phyloP scores from a whole-genome alignment of 2,888 invertebrate species.

The Apamea sordens region DNA sequence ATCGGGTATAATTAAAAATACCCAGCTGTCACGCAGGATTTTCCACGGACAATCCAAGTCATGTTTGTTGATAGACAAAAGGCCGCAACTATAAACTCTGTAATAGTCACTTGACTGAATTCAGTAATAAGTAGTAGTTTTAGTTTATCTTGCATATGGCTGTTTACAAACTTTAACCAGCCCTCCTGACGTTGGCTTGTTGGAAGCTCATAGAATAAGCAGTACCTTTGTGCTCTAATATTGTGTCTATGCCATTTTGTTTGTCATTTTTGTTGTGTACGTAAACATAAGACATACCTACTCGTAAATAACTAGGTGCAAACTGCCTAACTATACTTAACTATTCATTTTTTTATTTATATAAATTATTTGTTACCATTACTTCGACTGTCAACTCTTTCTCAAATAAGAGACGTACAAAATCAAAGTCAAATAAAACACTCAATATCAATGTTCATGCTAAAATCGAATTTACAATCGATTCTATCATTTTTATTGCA shows the following conservation, averaged over 20 bases:
- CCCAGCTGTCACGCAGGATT: neutral
- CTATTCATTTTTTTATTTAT: neutral
- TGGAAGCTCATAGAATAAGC: neutral
- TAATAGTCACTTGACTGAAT: neutral
- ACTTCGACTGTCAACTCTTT: neutral
- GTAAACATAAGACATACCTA: neutral
- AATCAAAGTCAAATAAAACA: neutral
- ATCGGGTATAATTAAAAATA: neutral
- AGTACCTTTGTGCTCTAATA: neutral
- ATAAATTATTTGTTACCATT: neutral
- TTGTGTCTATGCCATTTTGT: neutral
- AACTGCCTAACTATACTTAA: neutral
- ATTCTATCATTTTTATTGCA: slow-evolving; percentile 7
- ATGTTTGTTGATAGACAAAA: neutral
- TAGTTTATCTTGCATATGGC: neutral
- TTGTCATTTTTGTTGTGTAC: neutral
- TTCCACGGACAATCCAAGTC: neutral
- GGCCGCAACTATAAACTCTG: neutral
- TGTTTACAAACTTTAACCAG: neutral
- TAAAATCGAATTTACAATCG: slow-evolving; percentile 5
- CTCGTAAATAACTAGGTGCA: neutral
- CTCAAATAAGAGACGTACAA: neutral
- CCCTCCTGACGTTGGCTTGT: neutral
- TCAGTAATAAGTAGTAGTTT: neutral
- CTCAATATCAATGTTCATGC: neutral